phyloP scores from a whole-genome alignment of 1,140 invertebrate genomes.

The Procambarus clarkii region DNA sequence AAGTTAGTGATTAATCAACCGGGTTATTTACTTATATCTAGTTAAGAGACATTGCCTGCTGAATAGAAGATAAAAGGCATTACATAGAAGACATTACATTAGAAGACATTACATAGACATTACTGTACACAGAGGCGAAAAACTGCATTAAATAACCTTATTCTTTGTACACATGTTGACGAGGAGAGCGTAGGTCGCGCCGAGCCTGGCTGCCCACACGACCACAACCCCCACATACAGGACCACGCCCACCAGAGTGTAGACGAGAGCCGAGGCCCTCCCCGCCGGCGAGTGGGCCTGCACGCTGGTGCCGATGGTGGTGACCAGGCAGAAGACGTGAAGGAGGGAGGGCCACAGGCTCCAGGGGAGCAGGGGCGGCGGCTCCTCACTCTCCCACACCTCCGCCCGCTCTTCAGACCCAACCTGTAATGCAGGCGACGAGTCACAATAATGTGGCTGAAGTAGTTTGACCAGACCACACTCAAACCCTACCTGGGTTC shows the following conservation, averaged over 20 bases:
- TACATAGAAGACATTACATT: not conserved
- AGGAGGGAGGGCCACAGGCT: conserved; percentile 16
- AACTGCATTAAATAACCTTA: conserved; percentile 3
- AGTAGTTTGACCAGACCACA: no score
- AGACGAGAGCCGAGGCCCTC: not conserved
- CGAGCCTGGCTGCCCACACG: conserved; percentile 31
- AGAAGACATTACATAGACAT: not conserved
- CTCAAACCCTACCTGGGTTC: no score
- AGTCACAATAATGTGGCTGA: no score
- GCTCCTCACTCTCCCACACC: conserved; percentile 27
- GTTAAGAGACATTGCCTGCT: not conserved
- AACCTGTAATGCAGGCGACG: not conserved
- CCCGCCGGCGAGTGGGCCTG: not conserved
- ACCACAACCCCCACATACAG: conserved; percentile 18
- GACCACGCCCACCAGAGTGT: not conserved
- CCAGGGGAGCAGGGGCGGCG: conserved; percentile 17
- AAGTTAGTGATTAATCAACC: not conserved
- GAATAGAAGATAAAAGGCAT: not conserved
- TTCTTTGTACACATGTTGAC: conserved; percentile 8
- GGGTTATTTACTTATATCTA: not conserved
- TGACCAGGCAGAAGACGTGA: conserved; percentile 34
- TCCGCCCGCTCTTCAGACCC: not conserved
- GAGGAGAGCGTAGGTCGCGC: not conserved
- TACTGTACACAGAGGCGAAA: not conserved
- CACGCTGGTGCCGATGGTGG: conserved; percentile 35